Conservation (phyloP, 2,888 invertebrate species). For the Thymelicus sylvestris region DNA sequence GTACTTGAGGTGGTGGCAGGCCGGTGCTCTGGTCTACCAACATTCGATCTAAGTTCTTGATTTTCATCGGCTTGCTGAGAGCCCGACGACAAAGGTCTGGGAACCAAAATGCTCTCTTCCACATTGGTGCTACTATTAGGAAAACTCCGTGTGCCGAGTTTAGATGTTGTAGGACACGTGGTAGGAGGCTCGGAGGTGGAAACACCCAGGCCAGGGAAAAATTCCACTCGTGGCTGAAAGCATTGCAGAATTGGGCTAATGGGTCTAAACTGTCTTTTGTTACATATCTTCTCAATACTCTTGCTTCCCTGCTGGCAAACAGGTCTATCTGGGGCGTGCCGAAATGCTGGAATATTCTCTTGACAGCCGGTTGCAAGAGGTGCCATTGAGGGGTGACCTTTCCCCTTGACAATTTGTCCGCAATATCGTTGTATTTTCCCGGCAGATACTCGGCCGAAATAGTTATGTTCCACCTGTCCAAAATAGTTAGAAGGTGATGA, state of each 20-base stretch:
- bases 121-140: conserved; percentile 43
- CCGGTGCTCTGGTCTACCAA: conserved; percentile 38
- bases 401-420: conserved; percentile 33
- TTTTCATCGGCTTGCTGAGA: conserved; percentile 26
- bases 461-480: conserved; percentile 8
- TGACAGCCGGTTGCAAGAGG: conserved; percentile 25
- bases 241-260: conserved; percentile 23
- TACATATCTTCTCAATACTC: conserved; percentile 15
- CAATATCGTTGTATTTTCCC: conserved; percentile 31
- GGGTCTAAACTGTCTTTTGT: conserved; percentile 12
- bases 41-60: conserved; percentile 31
- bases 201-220: conserved; percentile 35
- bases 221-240: conserved; percentile 30
- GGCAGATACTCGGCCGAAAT: conserved; percentile 25
- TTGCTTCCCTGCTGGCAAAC: conserved; percentile 27
- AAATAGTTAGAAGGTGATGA: background rate
- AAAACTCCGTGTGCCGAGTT: conserved; percentile 39
- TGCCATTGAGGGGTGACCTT: conserved; percentile 33
- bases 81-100: conserved; percentile 43
- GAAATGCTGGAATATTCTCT: conserved; percentile 25
- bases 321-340: conserved; percentile 33
- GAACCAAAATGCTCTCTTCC: conserved; percentile 47
- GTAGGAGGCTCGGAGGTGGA: conserved; percentile 34
- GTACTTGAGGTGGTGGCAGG: conserved; percentile 36
- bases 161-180: conserved; percentile 36